Base-by-base conservation (phyloP, 2,113 vertebrate genomes). In the Platichthys stellatus region DNA sequence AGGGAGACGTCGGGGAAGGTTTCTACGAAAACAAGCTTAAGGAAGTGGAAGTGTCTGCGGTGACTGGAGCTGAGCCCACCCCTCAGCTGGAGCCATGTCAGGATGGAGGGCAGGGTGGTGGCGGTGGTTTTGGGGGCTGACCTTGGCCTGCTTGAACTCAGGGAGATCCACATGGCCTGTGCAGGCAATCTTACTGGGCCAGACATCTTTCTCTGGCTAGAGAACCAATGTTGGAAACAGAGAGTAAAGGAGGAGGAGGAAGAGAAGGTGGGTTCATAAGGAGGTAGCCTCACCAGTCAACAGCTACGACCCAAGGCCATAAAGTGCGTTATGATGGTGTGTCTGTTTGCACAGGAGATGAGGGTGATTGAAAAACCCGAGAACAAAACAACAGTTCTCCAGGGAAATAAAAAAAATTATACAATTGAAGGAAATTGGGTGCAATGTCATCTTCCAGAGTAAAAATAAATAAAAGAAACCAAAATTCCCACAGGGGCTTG, bases 1-100 rank as follows among this genome's bases (percentile, higher is more conserved):
- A 77, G 69, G 17, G 73, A 88, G 78, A 89, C 72, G 78, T 86
- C 59, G 21, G 69, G 67, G 85, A 91, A 80, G 81, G 82, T 88
- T 91, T 84, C 89, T 92, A 79, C 72, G 82, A 89, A 91, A 92
- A 89, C 86, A 93, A 85, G 65, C 85, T 80, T 40, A 83, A 89
- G 86, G 88, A 92, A 91, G 85, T 84, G 78, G 87, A 90, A 83
- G 90, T 88, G 87, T 92, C 85, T 89, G 90, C 57, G 72, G 89
- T 82, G 67, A 71, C 86, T 91, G 88, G 90, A 89, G 70, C 45
- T 2, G 26, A 57, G 87, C 89, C 89, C 84, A 80, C 74, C 87
- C 69, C 75, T 86, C 81, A 83, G 84, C 87, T 89, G 91, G 71
- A 86, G 38, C 20, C 81, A 72, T 38, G 79, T 62, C 81, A 78